Conservation (phyloP, 2,797 vertebrate species). For the Leuciscus waleckii region DNA sequence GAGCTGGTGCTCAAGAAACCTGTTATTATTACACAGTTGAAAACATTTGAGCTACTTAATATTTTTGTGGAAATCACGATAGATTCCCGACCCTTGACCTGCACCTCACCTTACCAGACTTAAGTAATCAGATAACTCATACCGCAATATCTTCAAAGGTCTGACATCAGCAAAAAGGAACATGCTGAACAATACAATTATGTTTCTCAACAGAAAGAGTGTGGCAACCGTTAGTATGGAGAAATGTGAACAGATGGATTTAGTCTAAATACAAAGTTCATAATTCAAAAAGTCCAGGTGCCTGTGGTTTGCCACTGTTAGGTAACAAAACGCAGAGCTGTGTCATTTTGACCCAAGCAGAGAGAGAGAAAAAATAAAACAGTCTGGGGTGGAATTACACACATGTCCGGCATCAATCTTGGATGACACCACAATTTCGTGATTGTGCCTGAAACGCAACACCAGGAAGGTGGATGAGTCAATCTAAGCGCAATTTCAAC, state of each 20-base stretch:
- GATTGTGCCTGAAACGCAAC: conserved; percentile 12
- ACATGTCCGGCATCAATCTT: conserved; percentile 25
- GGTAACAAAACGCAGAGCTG: not conserved
- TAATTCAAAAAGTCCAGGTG: conserved; percentile 18
- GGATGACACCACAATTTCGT: conserved; percentile 35
- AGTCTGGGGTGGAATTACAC: conserved; percentile 16
- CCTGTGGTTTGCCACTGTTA: not conserved
- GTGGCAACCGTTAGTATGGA: conserved; percentile 39
- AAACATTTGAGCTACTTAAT: not conserved
- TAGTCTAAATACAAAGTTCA: conserved; percentile 51
- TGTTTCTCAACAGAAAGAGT: conserved; percentile 28
- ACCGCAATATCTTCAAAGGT: conserved; percentile 17
- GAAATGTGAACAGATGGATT: conserved; percentile 19
- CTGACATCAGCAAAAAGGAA: conserved; percentile 33
- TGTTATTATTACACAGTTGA: not conserved
- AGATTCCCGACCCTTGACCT: conserved; percentile 7
- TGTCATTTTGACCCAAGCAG: conserved; percentile 8
- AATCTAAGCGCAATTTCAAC: conserved; percentile 40
- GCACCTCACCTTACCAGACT: not conserved
- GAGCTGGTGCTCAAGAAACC: not conserved
- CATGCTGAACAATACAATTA: conserved; percentile 5
- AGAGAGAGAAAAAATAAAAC: not conserved
- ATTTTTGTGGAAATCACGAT: not conserved
- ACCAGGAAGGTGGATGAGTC: conserved; percentile 8
- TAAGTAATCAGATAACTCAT: conserved; percentile 25